phyloP scores from a whole-genome alignment of 2,797 vertebrate species.

The Crocidura indochinensis region DNA sequence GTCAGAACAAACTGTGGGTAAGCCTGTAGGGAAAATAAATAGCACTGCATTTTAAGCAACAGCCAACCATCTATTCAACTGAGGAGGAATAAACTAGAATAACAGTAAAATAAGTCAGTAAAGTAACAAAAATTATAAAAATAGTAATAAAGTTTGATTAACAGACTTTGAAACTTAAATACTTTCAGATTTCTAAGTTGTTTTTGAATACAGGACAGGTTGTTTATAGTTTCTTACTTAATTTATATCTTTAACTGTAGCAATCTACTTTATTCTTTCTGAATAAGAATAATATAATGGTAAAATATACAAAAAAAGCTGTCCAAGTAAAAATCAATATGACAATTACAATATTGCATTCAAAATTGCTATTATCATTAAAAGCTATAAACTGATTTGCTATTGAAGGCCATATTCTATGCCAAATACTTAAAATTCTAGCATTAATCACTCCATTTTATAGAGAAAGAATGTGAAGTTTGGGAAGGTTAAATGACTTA shows the following conservation, averaged over 20 bases:
- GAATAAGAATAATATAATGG: slow-evolving; percentile 6
- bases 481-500: slow-evolving; percentile 68
- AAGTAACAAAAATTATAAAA: too few species aligned
- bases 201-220: neutral
- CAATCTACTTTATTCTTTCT: slow-evolving; percentile 24
- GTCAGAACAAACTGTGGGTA: slow-evolving; percentile 90
- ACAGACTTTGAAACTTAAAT: neutral
- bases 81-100: slow-evolving; percentile 38
- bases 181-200: neutral
- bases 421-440: slow-evolving; percentile 63
- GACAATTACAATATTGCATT: slow-evolving; percentile 47
- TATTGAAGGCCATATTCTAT: slow-evolving; percentile 47
- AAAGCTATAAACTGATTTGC: neutral
- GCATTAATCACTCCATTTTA: slow-evolving; percentile 51
- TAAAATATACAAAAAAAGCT: slow-evolving; percentile 21
- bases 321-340: slow-evolving; percentile 45
- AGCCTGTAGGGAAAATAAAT: slow-evolving; percentile 88
- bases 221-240: slow-evolving; percentile 15
- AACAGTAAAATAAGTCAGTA: neutral
- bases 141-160: neutral
- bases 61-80: slow-evolving; percentile 60
- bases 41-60: slow-evolving; percentile 71
- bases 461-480: slow-evolving; percentile 43
- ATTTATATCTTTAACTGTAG: slow-evolving; percentile 20
- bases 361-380: slow-evolving; percentile 13